These are phyloP conservation scores for Hypothenemus hampei DNA, from an alignment of 1,140 invertebrate genomes.

Conservation along the genomic window DNA sequence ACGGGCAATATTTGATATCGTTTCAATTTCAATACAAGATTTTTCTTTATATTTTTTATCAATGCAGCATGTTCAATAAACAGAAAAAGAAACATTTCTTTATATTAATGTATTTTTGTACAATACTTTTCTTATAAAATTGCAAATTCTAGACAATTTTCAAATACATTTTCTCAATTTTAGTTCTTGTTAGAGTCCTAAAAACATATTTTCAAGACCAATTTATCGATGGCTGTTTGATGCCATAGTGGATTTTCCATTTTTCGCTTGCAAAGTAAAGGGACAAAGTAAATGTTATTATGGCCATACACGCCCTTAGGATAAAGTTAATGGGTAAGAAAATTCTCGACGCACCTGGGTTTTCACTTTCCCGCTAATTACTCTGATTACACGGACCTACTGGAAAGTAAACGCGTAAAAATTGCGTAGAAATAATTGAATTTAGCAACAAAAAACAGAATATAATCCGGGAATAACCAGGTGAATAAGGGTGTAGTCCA, in stretches of 20 bases:
- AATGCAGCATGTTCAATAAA: background rate
- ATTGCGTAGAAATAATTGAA: too few species aligned
- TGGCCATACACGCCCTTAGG: background rate
- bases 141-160: background rate
- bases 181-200: background rate
- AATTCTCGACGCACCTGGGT: slow-evolving; percentile 19
- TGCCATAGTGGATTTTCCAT: background rate
- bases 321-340: slow-evolving; percentile 15
- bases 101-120: background rate
- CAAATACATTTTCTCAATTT: background rate
- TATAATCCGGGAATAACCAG: too few species aligned
- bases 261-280: background rate
- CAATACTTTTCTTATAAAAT: background rate
- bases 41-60: background rate
- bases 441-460: too few species aligned
- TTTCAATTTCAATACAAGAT: too few species aligned
- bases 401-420: too few species aligned
- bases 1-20: too few species aligned
- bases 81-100: background rate
- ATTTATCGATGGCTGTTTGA: background rate
- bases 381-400: slow-evolving; percentile 15
- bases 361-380: slow-evolving; percentile 21
- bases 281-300: slow-evolving; percentile 14
- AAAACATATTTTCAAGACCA: background rate
- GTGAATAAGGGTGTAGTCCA: too few species aligned